Conservation (phyloP, 2,113 vertebrate species). For the Dicerorhinus sumatrensis region DNA sequence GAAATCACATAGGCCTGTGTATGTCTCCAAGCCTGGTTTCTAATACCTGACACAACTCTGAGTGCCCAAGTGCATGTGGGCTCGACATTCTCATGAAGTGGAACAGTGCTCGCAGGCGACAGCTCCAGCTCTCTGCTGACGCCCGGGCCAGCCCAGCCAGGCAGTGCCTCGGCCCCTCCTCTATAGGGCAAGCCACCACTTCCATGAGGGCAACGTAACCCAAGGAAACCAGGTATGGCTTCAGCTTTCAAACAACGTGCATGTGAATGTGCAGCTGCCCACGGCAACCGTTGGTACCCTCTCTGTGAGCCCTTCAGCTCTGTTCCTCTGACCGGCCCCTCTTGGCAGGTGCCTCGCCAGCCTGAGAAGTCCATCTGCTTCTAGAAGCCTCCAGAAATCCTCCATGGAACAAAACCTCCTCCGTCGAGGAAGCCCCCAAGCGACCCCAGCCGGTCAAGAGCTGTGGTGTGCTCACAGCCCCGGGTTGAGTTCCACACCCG, state of each 20-base stretch:
- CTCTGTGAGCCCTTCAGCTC: background rate
- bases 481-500: background rate
- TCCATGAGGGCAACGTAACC: background rate
- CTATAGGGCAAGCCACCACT: too few species aligned
- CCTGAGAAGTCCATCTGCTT: slow-evolving; percentile 62
- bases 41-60: background rate
- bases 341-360: background rate
- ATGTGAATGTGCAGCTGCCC: background rate
- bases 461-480: background rate
- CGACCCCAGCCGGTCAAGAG: background rate
- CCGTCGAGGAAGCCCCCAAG: background rate
- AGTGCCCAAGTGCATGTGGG: background rate
- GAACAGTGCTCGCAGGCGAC: background rate
- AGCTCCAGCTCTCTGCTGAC: background rate
- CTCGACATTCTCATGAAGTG: background rate
- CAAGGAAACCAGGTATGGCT: background rate
- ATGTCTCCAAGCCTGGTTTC: background rate
- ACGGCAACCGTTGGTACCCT: too few species aligned
- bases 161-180: background rate
- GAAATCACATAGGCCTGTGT: background rate
- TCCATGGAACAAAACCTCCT: background rate
- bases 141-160: background rate
- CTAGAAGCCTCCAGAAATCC: slow-evolving; percentile 69
- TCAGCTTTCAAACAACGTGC: background rate
- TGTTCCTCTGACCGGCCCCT: background rate